Evolutionary conservation across 2,888 invertebrate genomes (phyloP), one percentile per base, ranked within the genome.

Genomic region (Netelia inedita): DNA sequence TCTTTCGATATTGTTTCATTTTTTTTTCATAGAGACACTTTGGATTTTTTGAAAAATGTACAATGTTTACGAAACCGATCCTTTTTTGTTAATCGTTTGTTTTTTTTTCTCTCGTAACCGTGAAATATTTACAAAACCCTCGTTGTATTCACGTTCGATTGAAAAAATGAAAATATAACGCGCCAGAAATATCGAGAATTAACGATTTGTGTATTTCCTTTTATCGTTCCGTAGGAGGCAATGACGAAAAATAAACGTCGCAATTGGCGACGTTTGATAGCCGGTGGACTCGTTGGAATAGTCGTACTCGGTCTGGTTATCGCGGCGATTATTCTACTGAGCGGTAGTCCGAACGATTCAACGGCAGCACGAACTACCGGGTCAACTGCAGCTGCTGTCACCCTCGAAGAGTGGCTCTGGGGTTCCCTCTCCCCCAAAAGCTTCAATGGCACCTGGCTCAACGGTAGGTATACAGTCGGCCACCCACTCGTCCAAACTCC

Each of bases 391-490:
- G 46, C 91, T 50, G 91, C 94, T 1, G 94, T 96, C 88, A 95
- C 95, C 75, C 94, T 98, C 83, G 96, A 97, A 83, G 97, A 97
- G 88, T 95, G 97, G 88, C 95, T 98, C 19, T 95, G 94, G 53
- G 97, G 97, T 66, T 95, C 95, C 83, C 95, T 96, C 85, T 94
- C 95, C 14, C 95, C 97, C 0, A 95, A 95, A 83, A 94, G 95
- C 59, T 98, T 98, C 93, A 98, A 98, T 93, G 98, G 96, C 74
- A 96, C 96, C 66, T 98, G 98, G 98, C 94, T 97, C 80, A 95
- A 96, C 92, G 97, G 97, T 97, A 94, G 93, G 92, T 90, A 76
- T 90, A 76, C 68, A 83, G 66, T 71, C 80, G 14, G 0, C 28
- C 28, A 28, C 28, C 28, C 28, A 28, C 28, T 28, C 28, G 28